Base-by-base conservation (phyloP, 1,140 invertebrate species). In the Panulirus ornatus region DNA sequence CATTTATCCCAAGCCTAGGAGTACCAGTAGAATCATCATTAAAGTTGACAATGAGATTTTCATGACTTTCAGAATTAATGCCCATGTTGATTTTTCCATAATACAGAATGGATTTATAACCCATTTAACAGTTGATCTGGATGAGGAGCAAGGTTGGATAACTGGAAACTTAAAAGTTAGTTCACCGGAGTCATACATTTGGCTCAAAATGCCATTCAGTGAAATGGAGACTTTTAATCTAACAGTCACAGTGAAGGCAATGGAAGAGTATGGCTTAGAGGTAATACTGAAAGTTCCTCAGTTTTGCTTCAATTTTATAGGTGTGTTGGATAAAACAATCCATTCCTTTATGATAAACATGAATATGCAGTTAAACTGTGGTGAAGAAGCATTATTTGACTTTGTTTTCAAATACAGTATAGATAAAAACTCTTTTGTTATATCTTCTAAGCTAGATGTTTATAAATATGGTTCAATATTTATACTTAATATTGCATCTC, bases 1-100 rank as follows among this genome's bases (percentile, higher is more conserved):
- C 9, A 54, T 14, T 16, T 58, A 47, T 9, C 27, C 22, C 8
- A 11, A 3, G 9, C 30, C 51, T 0, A 22, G 30, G 2, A 51
- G 27, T 16, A 27, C 40, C 38, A 73, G 30, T 42, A 38, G 66
- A 47, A 16, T 85, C 14, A 66, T 30, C 9, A 34, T 85, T 6
- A 85, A 85, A 51, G n/a, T 85, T n/a, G 70, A 85, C 3, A 85
- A 85, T 51, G 36, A 73, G 16, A 85, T 85, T n/a, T 2, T 73
- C 3, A 3, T n/a, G 8, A 27, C 36, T 22, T 85, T 85, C n/a
- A 51, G 51, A 54, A 73, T 70, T 6, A 42, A 85, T 44, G 34
- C 75, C 14, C 8, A n/a, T 30, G 30, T 85, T 30, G 83, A 85
- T 30, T 36, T 73, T 70, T 42, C 36, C 19, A 30, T 70, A 5